Evolutionary conservation across 2,113 vertebrate species (phyloP), one percentile per base, ranked within the genome.

Genomic region (Myodes glareolus): DNA sequence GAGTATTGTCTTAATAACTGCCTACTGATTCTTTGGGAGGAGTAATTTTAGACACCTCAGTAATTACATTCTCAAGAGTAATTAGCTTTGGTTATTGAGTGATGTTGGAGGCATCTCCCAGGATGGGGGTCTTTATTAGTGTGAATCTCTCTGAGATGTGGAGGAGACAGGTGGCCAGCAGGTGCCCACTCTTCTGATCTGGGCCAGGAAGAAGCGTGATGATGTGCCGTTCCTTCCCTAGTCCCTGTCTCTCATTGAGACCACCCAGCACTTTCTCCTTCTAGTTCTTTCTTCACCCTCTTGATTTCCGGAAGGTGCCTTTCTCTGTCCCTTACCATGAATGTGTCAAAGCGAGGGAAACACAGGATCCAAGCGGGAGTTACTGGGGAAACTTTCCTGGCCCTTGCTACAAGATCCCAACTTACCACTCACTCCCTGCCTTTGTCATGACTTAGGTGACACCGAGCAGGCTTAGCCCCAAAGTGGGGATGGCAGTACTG

Each of bases 391-490:
- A 17, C 7, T 65, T 63, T 95, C 33, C 42, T 94, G 1, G 70
- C 5, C 17, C 1, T 84, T 21, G 36, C 29, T 13, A 23, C 0
- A 0, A 0, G 52, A 27, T 13, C 11, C 70, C 25, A 33, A 42
- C 63, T 68, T 3, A 13, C 7, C 29, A 7, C 16, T 52, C n/a
- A 10, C 0, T 50, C 67, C 29, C 61, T 39, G 73, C 68, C 36
- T 90, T 80, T 85, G 50, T 52, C 55, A 47, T 42, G 36, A 73
- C 21, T 67, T 73, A 17, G 47, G 31, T n/a, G 61, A 61, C 45
- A 3, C 29, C 63, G 52, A 73, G 5, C 3, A 65, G 45, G 25
- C 2, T 72, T 55, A 70, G 78, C 45, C 88, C 3, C 29, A 42
- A 82, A 65, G 33, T 42, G 29, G 27, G 61, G 70, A 55, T 16